Percentiles rank a stretch among this genome's conserved stretches.
Conservation (phyloP, 2,888 invertebrate species). For the Arctia plantaginis region DNA sequence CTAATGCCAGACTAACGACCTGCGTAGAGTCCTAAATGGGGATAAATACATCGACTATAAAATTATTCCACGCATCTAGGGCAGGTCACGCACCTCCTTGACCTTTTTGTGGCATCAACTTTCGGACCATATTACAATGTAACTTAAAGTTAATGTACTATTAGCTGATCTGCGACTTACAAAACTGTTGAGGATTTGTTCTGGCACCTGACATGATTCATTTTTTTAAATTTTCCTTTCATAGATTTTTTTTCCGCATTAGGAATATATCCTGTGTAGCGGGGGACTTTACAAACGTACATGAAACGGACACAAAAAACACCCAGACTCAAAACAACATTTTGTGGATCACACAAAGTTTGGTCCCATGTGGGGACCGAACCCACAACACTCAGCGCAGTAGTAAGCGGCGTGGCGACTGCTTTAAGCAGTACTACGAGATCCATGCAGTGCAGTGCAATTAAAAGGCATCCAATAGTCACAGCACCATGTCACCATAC, state of each 20-base stretch:
- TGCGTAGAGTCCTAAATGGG: conserved; percentile 51
- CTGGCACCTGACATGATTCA: not conserved
- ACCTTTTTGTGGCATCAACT: conserved; percentile 21
- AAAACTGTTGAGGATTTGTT: not conserved
- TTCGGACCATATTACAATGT: not conserved
- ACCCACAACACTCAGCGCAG: too few relatives aligned
- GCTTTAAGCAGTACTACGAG: too few relatives aligned
- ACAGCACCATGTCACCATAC: not conserved
- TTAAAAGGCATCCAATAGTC: not conserved
- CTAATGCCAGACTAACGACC: conserved; percentile 37
- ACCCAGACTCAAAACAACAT: too few relatives aligned
- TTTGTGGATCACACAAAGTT: too few relatives aligned
- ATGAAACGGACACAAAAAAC: too few relatives aligned
- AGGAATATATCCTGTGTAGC: too few relatives aligned
- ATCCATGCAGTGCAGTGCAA: too few relatives aligned
- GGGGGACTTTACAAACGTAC: too few relatives aligned
- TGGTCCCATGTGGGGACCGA: too few relatives aligned
- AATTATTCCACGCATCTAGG: conserved; percentile 53
- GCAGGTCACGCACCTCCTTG: conserved; percentile 60
- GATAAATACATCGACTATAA: conserved; percentile 52
- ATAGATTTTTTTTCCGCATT: too few relatives aligned
- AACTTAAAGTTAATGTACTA: not conserved
- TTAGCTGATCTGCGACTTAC: not conserved
- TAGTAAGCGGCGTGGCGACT: too few relatives aligned
- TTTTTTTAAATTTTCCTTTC: not conserved